phyloP scores from a whole-genome alignment of 2,797 vertebrate species.

The Syngnathus rostellatus region DNA sequence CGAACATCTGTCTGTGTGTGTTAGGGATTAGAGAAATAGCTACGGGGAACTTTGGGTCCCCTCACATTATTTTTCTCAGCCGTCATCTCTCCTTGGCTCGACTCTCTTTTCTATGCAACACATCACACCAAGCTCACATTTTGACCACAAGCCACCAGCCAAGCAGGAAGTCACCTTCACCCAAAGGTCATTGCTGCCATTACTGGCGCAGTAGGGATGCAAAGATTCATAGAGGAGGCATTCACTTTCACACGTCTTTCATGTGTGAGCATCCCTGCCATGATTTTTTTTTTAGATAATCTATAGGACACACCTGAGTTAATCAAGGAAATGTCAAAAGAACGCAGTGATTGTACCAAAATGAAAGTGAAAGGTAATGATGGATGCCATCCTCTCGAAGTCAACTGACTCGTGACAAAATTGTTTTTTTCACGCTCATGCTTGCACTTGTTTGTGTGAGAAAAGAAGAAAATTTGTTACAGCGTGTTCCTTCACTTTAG shows the following conservation, averaged over 20 bases:
- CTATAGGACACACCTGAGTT: slow-evolving; percentile 13
- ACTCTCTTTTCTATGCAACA: slow-evolving; percentile 13
- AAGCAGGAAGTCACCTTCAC: slow-evolving; percentile 56
- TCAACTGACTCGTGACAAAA: slow-evolving; percentile 18
- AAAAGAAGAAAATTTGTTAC: slow-evolving; percentile 23
- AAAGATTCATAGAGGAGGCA: slow-evolving; percentile 29
- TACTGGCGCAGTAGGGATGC: slow-evolving; percentile 42
- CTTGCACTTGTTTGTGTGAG: slow-evolving; percentile 10
- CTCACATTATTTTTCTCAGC: slow-evolving; percentile 27
- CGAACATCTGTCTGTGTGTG: slow-evolving; percentile 44
- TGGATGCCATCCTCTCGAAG: slow-evolving; percentile 19
- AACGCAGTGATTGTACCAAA: slow-evolving; percentile 17
- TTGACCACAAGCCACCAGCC: slow-evolving; percentile 50
- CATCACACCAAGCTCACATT: slow-evolving; percentile 46
- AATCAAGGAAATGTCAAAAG: slow-evolving; percentile 35
- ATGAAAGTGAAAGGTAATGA: slow-evolving; percentile 17
- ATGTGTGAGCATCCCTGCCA: slow-evolving; percentile 9
- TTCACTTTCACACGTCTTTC: slow-evolving; percentile 13
- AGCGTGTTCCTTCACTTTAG: slow-evolving; percentile 19
- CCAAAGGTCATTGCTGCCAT: slow-evolving; percentile 61
- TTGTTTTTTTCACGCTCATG: neutral
- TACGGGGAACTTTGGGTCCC: slow-evolving; percentile 28
- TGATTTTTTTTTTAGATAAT: slow-evolving; percentile 14
- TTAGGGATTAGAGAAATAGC: slow-evolving; percentile 38
- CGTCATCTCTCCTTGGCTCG: slow-evolving; percentile 3